Conservation (phyloP, 2,888 invertebrate species). For the Hipparchia semele region DNA sequence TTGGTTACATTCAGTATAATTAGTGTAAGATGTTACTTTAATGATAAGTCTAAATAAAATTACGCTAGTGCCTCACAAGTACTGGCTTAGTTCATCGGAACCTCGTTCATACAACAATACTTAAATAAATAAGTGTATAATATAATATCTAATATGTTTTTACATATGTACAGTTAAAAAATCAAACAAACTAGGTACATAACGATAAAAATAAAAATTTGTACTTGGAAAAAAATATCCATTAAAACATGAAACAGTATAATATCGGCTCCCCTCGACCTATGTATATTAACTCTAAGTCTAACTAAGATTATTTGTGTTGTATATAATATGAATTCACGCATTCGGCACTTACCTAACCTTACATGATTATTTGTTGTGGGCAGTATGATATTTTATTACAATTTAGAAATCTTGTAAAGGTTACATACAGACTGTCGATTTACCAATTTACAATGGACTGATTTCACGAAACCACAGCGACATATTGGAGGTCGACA, state of each 20-base stretch:
- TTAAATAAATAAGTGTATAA: constrained; percentile 80
- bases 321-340: constrained; percentile 60
- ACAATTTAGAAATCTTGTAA: neutral
- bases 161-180: constrained; percentile 79
- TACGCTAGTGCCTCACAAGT: constrained; percentile 60
- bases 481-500: neutral
- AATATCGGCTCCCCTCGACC: constrained; percentile 62
- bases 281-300: constrained; percentile 62
- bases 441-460: neutral
- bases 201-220: constrained; percentile 75
- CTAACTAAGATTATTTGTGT: constrained; percentile 78
- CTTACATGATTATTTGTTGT: constrained; percentile 13
- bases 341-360: constrained; percentile 49
- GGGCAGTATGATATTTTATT: neutral
- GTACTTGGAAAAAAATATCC: constrained; percentile 74
- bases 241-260: constrained; percentile 63
- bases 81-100: constrained; percentile 63
- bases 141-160: constrained; percentile 77
- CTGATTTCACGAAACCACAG: too few relatives aligned
- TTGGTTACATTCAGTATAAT: constrained; percentile 39
- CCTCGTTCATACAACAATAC: constrained; percentile 68
- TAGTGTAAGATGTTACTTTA: constrained; percentile 34
- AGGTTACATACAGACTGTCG: neutral
- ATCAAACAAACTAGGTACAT: constrained; percentile 73
- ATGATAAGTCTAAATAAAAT: constrained; percentile 41